Percentiles rank a stretch among this genome's conserved stretches.
phyloP scores from a whole-genome alignment of 1,140 invertebrate genomes.

The Drosophila sucinea region DNA sequence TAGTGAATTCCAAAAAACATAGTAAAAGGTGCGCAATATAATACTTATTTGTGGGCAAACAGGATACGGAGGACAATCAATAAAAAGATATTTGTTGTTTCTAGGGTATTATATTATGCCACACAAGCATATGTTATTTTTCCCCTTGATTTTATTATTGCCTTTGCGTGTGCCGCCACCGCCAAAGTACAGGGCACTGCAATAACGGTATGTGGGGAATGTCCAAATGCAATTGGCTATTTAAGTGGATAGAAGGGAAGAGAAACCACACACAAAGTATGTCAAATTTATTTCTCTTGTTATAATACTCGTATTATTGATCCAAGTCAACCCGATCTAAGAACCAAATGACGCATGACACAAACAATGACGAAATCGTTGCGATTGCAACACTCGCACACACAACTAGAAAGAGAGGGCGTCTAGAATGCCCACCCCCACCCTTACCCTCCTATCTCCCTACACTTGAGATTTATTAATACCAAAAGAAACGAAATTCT shows the following conservation, averaged over 20 bases:
- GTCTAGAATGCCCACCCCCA: neutral
- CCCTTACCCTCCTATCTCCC: too few species aligned
- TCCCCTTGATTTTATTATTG: slow-evolving; percentile 14
- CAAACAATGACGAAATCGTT: slow-evolving; percentile 38
- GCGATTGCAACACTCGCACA: slow-evolving; percentile 19
- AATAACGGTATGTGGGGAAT: neutral
- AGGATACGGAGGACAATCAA: too few species aligned
- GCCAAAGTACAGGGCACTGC: neutral
- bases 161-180: slow-evolving; percentile 1
- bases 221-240: slow-evolving; percentile 11
- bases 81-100: neutral
- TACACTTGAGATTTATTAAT: slow-evolving; percentile 3
- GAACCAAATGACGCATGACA: slow-evolving; percentile 37
- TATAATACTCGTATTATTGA: slow-evolving; percentile 10
- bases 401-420: neutral
- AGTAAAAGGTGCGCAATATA: too few species aligned
- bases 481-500: slow-evolving; percentile 3
- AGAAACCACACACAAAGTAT: slow-evolving; percentile 5
- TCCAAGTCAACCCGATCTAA: slow-evolving; percentile 13
- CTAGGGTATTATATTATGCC: neutral
- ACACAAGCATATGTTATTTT: neutral
- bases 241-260: neutral
- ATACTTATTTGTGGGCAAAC: too few species aligned
- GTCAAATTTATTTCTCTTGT: slow-evolving; percentile 36
- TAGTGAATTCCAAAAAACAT: too few species aligned